Percentiles rank a stretch among this genome's conserved stretches.
These are phyloP conservation scores for Pterophyllum scalare DNA, from an alignment of 2,113 vertebrate species.

Conservation along the genomic window DNA sequence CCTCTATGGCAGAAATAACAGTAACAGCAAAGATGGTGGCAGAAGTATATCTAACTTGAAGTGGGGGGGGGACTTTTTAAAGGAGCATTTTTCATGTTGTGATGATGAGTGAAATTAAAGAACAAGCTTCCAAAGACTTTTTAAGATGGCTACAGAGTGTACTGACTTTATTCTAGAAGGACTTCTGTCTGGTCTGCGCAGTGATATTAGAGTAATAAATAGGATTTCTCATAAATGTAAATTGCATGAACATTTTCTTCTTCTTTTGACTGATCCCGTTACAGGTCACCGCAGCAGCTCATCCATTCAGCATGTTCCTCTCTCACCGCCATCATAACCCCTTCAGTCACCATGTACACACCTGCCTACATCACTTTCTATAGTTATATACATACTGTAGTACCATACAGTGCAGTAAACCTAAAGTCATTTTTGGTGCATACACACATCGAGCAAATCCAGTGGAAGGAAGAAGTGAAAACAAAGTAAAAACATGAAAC, in stretches of 20 bases:
- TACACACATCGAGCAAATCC: neutral
- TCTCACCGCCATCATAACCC: no score
- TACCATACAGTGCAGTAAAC: neutral
- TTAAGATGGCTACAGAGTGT: neutral
- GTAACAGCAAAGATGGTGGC: neutral
- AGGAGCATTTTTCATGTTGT: neutral
- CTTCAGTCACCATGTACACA: no score
- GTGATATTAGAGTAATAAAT: accelerated
- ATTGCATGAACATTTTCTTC: accelerated
- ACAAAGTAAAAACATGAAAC: neutral
- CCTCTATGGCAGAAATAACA: neutral
- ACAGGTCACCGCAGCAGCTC: neutral
- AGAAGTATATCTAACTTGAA: neutral
- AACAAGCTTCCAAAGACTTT: neutral
- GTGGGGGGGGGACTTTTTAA: neutral
- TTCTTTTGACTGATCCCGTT: neutral
- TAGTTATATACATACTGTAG: no score
- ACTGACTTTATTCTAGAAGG: accelerated
- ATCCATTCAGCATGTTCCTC: no score
- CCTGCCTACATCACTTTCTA: no score
- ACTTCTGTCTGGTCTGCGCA: neutral
- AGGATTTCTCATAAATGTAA: neutral
- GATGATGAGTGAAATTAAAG: neutral
- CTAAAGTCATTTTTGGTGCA: neutral
- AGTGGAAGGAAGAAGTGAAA: neutral